phyloP scores from a whole-genome alignment of 2,113 vertebrate species.

The Mormoops blainvillei region DNA sequence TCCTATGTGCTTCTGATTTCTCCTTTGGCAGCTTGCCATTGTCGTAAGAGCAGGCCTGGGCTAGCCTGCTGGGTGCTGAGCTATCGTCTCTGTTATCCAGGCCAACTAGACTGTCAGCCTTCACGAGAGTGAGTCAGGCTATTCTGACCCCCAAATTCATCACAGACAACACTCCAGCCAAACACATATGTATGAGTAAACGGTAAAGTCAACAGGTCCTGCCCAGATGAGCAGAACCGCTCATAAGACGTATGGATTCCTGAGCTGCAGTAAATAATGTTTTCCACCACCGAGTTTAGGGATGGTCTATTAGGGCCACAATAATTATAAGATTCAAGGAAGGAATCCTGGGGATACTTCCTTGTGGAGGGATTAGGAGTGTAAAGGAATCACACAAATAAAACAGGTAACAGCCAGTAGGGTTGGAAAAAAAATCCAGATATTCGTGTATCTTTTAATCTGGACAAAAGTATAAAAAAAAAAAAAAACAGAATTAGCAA shows the following conservation, averaged over 20 bases:
- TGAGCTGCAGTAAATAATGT: not conserved
- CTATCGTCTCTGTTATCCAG: not conserved
- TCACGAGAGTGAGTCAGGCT: not conserved
- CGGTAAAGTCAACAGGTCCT: not conserved
- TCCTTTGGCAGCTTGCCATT: not conserved
- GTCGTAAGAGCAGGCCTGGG: not conserved
- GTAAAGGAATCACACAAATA: not conserved
- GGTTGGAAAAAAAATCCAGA: not conserved
- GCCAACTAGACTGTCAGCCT: not conserved
- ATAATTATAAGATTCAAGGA: not conserved
- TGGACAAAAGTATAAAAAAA: not conserved
- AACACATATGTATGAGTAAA: not conserved
- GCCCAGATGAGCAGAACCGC: not conserved
- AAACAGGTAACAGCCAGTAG: not conserved
- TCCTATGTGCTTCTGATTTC: not conserved
- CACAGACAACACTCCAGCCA: not conserved
- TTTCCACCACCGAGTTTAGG: not conserved
- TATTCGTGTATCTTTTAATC: not conserved
- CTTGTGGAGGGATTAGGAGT: not conserved
- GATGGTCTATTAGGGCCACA: not conserved
- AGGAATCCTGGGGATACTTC: not conserved
- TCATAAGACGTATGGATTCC: not conserved
- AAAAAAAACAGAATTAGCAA: not conserved
- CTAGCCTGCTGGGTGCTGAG: not conserved
- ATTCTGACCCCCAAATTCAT: fast-evolving